phyloP scores from a whole-genome alignment of 2,797 vertebrate genomes.

The Alauda arvensis region DNA sequence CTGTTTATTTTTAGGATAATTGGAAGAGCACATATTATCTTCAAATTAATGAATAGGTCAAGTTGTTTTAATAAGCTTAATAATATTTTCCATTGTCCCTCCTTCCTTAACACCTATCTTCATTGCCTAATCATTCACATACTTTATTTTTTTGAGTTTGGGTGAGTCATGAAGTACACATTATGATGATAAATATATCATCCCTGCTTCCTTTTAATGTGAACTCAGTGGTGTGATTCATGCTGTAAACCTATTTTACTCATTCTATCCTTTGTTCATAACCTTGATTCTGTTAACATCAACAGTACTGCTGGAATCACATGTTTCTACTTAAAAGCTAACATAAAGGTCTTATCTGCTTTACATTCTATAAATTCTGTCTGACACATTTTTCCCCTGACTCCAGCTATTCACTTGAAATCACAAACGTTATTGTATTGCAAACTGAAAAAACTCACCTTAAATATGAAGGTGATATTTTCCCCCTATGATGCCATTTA shows the following conservation, averaged over 20 bases:
- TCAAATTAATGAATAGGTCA: constrained; percentile 39
- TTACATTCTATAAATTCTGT: background rate
- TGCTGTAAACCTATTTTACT: background rate
- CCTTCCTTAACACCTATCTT: constrained; percentile 35
- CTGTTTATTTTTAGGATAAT: constrained; percentile 46
- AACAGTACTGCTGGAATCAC: background rate
- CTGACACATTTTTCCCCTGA: background rate
- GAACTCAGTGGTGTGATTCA: constrained; percentile 37
- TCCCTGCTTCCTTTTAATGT: constrained; percentile 29
- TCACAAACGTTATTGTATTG: background rate
- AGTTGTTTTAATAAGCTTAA: constrained; percentile 15
- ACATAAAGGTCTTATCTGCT: constrained; percentile 1
- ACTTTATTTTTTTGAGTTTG: constrained; percentile 9
- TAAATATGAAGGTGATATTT: background rate
- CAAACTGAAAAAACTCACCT: background rate
- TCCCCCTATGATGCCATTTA: background rate
- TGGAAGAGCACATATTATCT: constrained; percentile 21
- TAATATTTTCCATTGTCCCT: constrained; percentile 34
- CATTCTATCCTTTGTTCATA: constrained; percentile 6
- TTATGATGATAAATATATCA: constrained; percentile 26
- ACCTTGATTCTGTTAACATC: constrained; percentile 7
- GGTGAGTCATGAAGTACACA: constrained; percentile 30
- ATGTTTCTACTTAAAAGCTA: constrained; percentile 19
- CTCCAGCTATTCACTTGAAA: background rate
- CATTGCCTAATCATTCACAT: constrained; percentile 23